A percentile compares a stretch with the other conserved stretches of the same genome.
phyloP scores from a whole-genome alignment of 1,140 invertebrate species.

The Euwallacea fornicatus region DNA sequence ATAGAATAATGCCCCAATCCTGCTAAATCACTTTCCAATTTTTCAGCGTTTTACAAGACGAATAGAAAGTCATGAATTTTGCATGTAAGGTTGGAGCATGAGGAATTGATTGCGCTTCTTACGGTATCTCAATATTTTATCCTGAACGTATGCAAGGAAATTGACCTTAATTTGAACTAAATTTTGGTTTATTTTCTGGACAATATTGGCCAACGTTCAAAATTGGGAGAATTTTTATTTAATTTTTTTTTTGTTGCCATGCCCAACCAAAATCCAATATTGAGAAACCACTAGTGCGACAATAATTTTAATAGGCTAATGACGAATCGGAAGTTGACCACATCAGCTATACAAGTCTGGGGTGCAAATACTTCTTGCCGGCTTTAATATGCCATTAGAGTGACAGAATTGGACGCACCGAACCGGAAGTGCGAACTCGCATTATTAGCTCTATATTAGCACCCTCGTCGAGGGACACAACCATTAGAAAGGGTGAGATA shows the following conservation, averaged over 20 bases:
- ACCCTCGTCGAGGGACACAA: constrained; percentile 42
- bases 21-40: constrained; percentile 23
- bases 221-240: no score
- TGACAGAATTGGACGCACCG: constrained; percentile 38
- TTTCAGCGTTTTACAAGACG: constrained; percentile 11
- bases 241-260: no score
- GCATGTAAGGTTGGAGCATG: no score
- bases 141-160: no score
- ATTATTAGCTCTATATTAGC: constrained; percentile 50
- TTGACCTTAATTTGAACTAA: no score
- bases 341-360: not conserved
- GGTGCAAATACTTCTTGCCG: constrained; percentile 17
- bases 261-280: no score
- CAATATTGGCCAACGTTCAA: no score
- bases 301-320: constrained; percentile 19
- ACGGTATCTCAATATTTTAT: no score
- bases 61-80: constrained; percentile 6
- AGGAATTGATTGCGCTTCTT: not conserved
- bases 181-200: no score
- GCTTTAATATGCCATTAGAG: constrained; percentile 23
- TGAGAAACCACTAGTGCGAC: constrained; percentile 9
- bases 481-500: constrained; percentile 38
- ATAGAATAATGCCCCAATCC: constrained; percentile 13
- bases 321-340: constrained; percentile 17
- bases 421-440: constrained; percentile 50